Evolutionary conservation across 2,888 invertebrate genomes (phyloP), one percentile per base, ranked within the genome.

Genomic region (Metopia argyrocephala): DNA sequence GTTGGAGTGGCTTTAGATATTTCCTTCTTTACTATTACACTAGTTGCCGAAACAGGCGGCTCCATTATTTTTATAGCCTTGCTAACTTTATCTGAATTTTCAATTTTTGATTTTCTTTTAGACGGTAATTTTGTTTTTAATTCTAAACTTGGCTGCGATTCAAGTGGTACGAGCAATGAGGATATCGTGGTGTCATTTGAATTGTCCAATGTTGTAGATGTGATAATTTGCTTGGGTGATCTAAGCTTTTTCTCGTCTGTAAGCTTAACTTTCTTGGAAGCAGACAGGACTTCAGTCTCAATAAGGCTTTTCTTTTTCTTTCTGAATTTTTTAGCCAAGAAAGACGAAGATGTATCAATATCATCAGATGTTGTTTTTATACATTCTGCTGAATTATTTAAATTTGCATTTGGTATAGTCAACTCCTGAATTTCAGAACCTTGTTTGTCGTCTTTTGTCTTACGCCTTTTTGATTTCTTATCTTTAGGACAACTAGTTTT

Each of bases 31-130:
- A 20, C 1, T 9, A 52, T 7, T 23, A 15, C 18, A 15, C 56
- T n/a, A 46, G 2, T 25, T 5, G 62, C 38, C 9, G 31, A 38
- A 50, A 56, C 3, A 45, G 20, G 57, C 5, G 57, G 50, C 38
- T 23, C 12, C 21, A 66, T 52, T 50, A 21, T 66, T 21, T 38
- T n/a, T 18, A 5, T 65, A 7, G 28, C n/a, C 5, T 27, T 46
- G 15, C 59, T 65, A 18, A 46, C 56, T n/a, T n/a, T n/a, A n/a
- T n/a, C n/a, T 48, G 48, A 25, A 45, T 71, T 45, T n/a, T 66
- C 38, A 28, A 28, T 71, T 38, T 23, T 28, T 21, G 38, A 12
- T 28, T 62, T 79, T 27, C 48, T 52, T 61, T 61, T 27, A 25
- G 28, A 38, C 12, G 7, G 7, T 1, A n/a, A 18, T 56, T 27